Conservation (phyloP, 2,797 vertebrate genomes). For the Centroberyx gerrardi region DNA sequence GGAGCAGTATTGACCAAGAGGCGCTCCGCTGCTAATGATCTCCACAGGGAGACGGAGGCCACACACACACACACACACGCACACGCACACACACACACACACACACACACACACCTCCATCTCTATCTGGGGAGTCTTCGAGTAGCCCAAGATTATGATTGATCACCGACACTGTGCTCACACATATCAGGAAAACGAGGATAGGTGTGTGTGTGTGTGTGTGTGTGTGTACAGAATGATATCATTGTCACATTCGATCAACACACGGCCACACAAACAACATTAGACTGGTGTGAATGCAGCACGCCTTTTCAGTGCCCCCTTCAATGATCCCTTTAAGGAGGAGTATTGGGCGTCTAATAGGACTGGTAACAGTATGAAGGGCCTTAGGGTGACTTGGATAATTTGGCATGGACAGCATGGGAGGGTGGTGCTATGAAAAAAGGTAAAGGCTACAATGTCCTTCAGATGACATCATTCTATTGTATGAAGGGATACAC, state of each 20-base stretch:
- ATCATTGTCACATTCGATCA: constrained; percentile 15
- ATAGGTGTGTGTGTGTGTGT: background rate
- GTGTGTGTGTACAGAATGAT: background rate
- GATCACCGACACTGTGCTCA: constrained; percentile 30
- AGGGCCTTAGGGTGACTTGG: no score
- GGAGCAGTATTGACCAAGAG: constrained; percentile 62
- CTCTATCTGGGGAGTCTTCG: constrained; percentile 12
- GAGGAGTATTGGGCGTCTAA: no score
- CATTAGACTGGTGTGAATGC: no score
- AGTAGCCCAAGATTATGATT: constrained; percentile 48
- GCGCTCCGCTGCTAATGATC: constrained; percentile 68
- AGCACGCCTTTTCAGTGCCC: no score
- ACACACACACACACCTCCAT: constrained; percentile 5
- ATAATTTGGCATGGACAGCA: no score
- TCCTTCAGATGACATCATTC: no score
- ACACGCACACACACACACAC: background rate
- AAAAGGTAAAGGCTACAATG: no score
- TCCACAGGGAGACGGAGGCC: constrained; percentile 53
- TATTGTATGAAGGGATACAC: no score
- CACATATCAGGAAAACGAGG: constrained; percentile 7
- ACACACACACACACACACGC: constrained; percentile 32
- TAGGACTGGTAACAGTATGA: no score
- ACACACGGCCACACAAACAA: no score
- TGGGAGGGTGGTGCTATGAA: no score
- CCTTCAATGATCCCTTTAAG: no score